These are phyloP conservation scores for Zaprionus africanus DNA, from an alignment of 1,140 invertebrate genomes.

Conservation along the genomic window DNA sequence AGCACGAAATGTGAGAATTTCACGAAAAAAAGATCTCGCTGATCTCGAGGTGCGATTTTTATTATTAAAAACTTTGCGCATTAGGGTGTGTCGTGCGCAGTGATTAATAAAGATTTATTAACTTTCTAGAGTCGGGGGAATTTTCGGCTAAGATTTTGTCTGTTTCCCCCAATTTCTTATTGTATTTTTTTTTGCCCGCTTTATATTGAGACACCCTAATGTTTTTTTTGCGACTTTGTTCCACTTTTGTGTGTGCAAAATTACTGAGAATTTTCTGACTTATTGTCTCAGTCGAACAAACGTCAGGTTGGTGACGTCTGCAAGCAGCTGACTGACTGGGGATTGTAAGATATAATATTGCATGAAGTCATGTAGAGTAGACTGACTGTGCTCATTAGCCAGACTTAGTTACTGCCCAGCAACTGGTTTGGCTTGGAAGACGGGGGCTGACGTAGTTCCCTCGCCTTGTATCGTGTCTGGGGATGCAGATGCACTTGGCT, in stretches of 20 bases:
- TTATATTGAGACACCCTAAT: not conserved
- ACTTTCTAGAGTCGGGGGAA: not conserved
- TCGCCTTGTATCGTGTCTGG: constrained; percentile 6
- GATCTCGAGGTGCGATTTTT: constrained; percentile 63
- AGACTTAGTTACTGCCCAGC: constrained; percentile 16
- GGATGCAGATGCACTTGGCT: constrained; percentile 49
- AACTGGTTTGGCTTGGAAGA: constrained; percentile 45
- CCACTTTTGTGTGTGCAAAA: constrained; percentile 54
- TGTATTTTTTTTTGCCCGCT: not conserved
- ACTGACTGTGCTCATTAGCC: constrained; percentile 1
- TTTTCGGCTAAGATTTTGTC: not conserved
- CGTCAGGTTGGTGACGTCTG: constrained; percentile 37
- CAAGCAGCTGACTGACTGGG: constrained; percentile 6
- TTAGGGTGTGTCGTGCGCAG: not conserved
- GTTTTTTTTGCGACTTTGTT: constrained; percentile 46
- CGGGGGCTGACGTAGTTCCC: not conserved
- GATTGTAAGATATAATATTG: not conserved
- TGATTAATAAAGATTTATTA: constrained; percentile 1
- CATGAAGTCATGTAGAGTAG: constrained; percentile 24
- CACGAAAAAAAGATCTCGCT: constrained; percentile 41
- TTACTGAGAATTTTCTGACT: constrained; percentile 62
- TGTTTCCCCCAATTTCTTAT: not conserved
- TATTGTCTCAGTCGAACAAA: constrained; percentile 51
- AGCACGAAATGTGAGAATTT: constrained; percentile 77
- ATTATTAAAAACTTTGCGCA: not conserved